These are phyloP conservation scores for Agrotis puta DNA, from an alignment of 2,888 invertebrate genomes.

Conservation along the genomic window DNA sequence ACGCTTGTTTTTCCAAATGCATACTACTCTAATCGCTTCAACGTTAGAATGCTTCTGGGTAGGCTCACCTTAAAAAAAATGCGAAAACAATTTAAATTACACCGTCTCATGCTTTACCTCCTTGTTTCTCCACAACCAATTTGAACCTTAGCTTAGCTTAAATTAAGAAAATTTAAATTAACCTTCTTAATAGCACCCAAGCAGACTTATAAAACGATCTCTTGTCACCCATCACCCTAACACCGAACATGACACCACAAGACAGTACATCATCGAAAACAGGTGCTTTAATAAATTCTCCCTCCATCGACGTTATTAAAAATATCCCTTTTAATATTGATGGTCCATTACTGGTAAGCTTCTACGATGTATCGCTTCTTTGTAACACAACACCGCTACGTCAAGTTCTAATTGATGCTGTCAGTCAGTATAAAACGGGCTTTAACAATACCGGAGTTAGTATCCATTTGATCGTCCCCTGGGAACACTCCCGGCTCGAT, in stretches of 20 bases:
- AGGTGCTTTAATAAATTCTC: conserved; percentile 59
- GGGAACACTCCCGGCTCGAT: conserved; percentile 74
- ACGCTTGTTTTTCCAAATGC: too few species aligned
- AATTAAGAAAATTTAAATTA: conserved; percentile 48
- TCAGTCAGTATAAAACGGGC: conserved; percentile 87
- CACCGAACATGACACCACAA: conserved; percentile 46
- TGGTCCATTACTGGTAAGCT: conserved; percentile 85
- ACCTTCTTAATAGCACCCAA: conserved; percentile 15
- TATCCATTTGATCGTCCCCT: conserved; percentile 79
- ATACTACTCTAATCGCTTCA: too few species aligned
- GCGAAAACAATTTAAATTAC: too few species aligned
- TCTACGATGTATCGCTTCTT: conserved; percentile 82
- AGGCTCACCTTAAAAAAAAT: too few species aligned
- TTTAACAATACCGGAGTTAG: conserved; percentile 72
- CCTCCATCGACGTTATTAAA: conserved; percentile 70
- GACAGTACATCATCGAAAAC: conserved; percentile 55
- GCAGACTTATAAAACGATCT: conserved; percentile 33
- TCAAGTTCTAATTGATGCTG: conserved; percentile 90
- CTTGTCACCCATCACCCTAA: conserved; percentile 42
- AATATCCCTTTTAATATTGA: conserved; percentile 84
- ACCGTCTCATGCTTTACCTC: too few species aligned
- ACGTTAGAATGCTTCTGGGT: too few species aligned
- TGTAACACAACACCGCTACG: conserved; percentile 87
- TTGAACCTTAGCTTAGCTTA: background rate
- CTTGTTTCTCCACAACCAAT: background rate